Evolutionary conservation across 2,888 invertebrate species (phyloP).

Genomic region (Drosophila merina): DNA sequence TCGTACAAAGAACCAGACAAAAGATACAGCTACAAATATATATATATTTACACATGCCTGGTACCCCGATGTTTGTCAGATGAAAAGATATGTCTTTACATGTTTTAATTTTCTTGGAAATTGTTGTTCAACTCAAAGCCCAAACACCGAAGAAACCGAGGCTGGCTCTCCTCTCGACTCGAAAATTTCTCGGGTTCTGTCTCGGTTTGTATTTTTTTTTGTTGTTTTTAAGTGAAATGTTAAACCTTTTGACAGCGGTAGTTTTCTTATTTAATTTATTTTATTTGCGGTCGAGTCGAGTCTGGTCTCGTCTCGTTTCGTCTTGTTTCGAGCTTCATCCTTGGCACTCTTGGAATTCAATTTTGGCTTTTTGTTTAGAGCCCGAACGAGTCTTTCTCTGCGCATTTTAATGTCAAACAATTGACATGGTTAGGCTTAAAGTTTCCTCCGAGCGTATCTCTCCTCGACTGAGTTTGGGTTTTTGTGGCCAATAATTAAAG

Average conservation of each 20-base stretch:
- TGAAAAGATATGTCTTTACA: conserved; percentile 81
- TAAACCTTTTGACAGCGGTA: conserved; percentile 78
- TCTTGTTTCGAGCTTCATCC: conserved; percentile 13
- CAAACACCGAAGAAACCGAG: conserved; percentile 27
- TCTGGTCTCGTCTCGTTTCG: conserved; percentile 47
- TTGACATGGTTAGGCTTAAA: conserved; percentile 70
- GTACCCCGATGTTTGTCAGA: conserved; percentile 72
- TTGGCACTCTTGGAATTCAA: conserved; percentile 61
- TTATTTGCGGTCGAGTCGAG: conserved; percentile 74
- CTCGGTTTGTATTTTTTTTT: conserved; percentile 53
- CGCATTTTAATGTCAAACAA: conserved; percentile 70
- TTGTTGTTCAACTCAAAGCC: conserved; percentile 72
- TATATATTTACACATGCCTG: conserved; percentile 66
- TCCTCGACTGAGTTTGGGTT: conserved; percentile 26
- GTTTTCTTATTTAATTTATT: conserved; percentile 78
- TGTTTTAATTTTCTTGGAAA: conserved; percentile 80
- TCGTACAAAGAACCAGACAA: conserved; percentile 61
- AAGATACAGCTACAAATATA: conserved; percentile 52
- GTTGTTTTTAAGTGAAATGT: conserved; percentile 75
- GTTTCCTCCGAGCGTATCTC: conserved; percentile 17
- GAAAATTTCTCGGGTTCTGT: conserved; percentile 3
- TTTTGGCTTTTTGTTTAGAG: conserved; percentile 58
- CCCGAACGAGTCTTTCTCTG: conserved; percentile 33
- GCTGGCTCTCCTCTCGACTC: no score
- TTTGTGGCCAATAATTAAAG: conserved; percentile 68